Conservation (phyloP, 2,113 vertebrate species). For the Mionectes macconnelli region DNA sequence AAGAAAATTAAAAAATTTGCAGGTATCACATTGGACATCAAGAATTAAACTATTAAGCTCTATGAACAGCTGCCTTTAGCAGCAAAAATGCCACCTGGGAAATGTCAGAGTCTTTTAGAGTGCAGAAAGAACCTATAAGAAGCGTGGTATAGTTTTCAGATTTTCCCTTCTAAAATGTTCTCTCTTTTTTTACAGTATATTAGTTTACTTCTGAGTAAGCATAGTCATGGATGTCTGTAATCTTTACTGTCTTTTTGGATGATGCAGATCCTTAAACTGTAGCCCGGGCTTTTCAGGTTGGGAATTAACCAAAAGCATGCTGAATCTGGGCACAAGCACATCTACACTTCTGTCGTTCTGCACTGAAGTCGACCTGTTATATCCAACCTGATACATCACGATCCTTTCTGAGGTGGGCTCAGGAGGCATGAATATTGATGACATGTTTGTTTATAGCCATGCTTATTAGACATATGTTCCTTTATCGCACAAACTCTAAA, state of each 20-base stretch:
- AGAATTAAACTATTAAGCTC: not conserved
- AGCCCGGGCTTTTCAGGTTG: not conserved
- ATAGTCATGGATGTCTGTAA: not conserved
- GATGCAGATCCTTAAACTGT: not conserved
- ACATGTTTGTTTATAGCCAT: not conserved
- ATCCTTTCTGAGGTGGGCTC: rapidly evolving
- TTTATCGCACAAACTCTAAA: not conserved
- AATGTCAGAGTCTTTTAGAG: not conserved
- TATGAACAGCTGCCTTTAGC: not conserved
- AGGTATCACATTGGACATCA: not conserved
- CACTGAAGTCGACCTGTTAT: not conserved
- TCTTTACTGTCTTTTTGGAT: not conserved
- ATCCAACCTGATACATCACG: not conserved
- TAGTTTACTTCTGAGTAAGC: not conserved
- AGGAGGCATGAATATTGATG: not conserved
- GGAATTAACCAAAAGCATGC: not conserved
- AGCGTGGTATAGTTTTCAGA: not conserved
- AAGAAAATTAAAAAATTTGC: not conserved
- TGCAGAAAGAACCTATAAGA: not conserved
- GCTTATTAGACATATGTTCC: not conserved
- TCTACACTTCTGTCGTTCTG: not conserved
- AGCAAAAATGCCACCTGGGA: not conserved
- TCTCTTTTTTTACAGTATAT: not conserved
- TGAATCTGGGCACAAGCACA: not conserved
- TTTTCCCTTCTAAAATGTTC: not conserved